Evolutionary conservation across 2,888 invertebrate species (phyloP).

Genomic region (Nomada goodeniana): DNA sequence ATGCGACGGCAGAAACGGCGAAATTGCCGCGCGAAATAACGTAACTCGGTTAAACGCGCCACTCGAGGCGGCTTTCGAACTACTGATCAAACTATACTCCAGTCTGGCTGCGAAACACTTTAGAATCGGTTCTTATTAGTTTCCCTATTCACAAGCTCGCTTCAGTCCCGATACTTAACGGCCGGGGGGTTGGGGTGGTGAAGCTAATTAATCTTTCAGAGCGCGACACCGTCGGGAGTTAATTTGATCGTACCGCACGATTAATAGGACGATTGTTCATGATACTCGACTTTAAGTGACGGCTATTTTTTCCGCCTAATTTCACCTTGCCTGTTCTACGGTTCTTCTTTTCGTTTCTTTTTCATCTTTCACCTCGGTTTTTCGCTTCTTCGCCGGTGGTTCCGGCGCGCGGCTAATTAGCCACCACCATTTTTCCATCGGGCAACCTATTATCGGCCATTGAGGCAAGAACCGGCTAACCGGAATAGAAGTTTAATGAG

Average conservation of each 20-base stretch:
- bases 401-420: constrained; percentile 70
- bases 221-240: constrained; percentile 52
- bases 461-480: constrained; percentile 73
- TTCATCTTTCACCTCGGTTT: too few species aligned
- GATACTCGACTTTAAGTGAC: constrained; percentile 46
- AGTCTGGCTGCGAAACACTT: constrained; percentile 45
- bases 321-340: background rate
- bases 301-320: constrained; percentile 35
- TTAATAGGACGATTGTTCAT: constrained; percentile 66
- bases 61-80: constrained; percentile 34
- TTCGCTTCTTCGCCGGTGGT: constrained; percentile 35
- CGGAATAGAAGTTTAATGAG: constrained; percentile 82
- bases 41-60: constrained; percentile 48
- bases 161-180: constrained; percentile 49
- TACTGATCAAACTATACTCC: constrained; percentile 50
- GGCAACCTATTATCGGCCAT: constrained; percentile 79
- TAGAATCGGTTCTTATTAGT: constrained; percentile 66
- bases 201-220: constrained; percentile 54
- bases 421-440: constrained; percentile 78
- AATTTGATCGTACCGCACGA: constrained; percentile 59
- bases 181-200: background rate
- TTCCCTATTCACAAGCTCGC: constrained; percentile 43
- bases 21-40: constrained; percentile 42
- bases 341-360: background rate
- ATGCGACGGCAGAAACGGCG: constrained; percentile 31